phyloP scores from a whole-genome alignment of 2,113 vertebrate genomes.

The Engystomops pustulosus region DNA sequence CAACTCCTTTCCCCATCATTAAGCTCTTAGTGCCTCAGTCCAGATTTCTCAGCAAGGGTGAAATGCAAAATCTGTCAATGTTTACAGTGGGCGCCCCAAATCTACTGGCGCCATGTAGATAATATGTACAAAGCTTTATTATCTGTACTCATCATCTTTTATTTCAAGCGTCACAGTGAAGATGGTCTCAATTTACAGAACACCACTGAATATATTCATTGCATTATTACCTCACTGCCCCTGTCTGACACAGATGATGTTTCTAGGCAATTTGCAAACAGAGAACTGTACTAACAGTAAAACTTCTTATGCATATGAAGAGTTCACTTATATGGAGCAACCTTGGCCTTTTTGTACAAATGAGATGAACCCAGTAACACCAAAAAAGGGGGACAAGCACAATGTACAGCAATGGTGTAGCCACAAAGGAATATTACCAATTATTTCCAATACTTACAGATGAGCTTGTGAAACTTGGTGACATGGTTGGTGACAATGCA shows the following conservation, averaged over 20 bases:
- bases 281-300: background rate
- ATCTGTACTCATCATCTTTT: conserved; percentile 26
- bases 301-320: background rate
- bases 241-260: background rate
- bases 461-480: too few relatives aligned
- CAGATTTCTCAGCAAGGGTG: conserved; percentile 53
- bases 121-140: conserved; percentile 47
- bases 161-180: conserved; percentile 23
- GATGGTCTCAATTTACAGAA: conserved; percentile 30
- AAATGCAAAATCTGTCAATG: conserved; percentile 60
- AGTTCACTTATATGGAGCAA: background rate
- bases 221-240: conserved; percentile 13
- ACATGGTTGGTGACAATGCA: too few relatives aligned
- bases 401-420: background rate
- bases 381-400: background rate
- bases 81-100: conserved; percentile 54
- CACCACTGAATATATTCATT: background rate
- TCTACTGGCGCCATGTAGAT: conserved; percentile 48
- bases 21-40: conserved; percentile 54
- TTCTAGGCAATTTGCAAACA: background rate
- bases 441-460: background rate
- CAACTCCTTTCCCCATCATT: conserved; percentile 57
- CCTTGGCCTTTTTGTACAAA: background rate
- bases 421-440: background rate
- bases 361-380: background rate